Conservation (phyloP, 2,113 vertebrate genomes). For the Talpa occidentalis region DNA sequence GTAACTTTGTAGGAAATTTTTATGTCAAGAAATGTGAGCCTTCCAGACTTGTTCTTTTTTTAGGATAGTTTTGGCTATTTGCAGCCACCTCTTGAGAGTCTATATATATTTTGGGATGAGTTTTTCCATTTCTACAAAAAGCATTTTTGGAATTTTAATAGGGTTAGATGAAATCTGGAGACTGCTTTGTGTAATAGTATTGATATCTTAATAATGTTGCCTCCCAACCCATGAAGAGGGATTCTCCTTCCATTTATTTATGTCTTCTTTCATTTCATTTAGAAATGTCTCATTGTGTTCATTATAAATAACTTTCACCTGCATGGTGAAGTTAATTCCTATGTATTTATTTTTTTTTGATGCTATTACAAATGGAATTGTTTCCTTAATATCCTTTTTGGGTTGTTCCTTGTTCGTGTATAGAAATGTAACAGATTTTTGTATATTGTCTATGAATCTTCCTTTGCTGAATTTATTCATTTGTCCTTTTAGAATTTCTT, state of each 20-base stretch:
- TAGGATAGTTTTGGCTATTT: not conserved
- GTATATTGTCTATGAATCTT: not conserved
- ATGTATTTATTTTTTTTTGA: not conserved
- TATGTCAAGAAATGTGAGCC: not conserved
- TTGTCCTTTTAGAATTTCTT: not conserved
- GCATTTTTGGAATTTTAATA: not conserved
- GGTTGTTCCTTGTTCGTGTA: not conserved
- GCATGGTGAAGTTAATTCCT: not conserved
- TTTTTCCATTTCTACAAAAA: not conserved
- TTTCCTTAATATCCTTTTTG: not conserved
- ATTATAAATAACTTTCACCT: not conserved
- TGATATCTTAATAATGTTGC: not conserved
- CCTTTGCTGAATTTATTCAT: not conserved
- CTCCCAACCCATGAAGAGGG: not conserved
- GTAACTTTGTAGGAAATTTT: not conserved
- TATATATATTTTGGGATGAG: not conserved
- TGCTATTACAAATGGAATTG: not conserved
- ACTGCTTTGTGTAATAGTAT: not conserved
- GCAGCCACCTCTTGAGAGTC: not conserved
- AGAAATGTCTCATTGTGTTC: not conserved
- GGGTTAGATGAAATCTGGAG: not conserved
- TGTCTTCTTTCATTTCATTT: conserved; percentile 9
- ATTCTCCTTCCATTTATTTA: not conserved
- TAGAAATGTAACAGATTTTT: not conserved
- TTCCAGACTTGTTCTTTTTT: not conserved